Base-by-base conservation (phyloP, 1,140 invertebrate species). In the Laupala kohalensis region DNA sequence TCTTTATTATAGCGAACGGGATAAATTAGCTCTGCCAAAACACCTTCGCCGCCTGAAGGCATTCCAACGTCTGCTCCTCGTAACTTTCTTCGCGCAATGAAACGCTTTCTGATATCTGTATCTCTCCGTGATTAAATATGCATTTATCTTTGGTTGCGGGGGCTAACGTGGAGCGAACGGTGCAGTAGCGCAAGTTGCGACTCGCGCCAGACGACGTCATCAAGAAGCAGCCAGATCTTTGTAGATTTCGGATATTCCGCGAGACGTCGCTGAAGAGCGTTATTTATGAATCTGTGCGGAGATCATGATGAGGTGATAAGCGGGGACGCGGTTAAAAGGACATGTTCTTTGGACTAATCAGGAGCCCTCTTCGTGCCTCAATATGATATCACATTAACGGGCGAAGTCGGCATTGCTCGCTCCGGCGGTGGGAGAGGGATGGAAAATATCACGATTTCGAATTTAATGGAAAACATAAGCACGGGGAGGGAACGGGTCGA, bases 381-480 rank as follows among this genome's bases (percentile, higher is more conserved):
- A 53, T 53, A 53, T 53, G 37, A 53, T 53, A 13, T 9, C 37
- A 53, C 37, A 53, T 53, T 53, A 53, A 53, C 37, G 9, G 37
- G n/a, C 9, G 37, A 53, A 53, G 37, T 53, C 37, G 37, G 37
- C 19, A 53, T 19, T 0, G 37, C 37, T 13, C 9, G 4, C 37
- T 9, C 9, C 9, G 37, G 37, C 37, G 37, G 37, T 2, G 37
- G 37, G 37, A 53, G 37, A 53, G 37, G 37, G 37, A 53, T 53
- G 37, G 37, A 19, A 53, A 53, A 19, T 53, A 13, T 53, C 37
- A 28, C 66, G 25, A 15, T 68, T 68, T 30, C 28, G 27, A 23
- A 30, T 37, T 30, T 68, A 68, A 68, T 68, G 67, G 67, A 24
- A 37, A 68, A 68, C 67, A 24, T 68, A 37, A 68, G 67, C 4